These are phyloP conservation scores for Thymelicus sylvestris DNA, from an alignment of 2,888 invertebrate species.

Conservation along the genomic window DNA sequence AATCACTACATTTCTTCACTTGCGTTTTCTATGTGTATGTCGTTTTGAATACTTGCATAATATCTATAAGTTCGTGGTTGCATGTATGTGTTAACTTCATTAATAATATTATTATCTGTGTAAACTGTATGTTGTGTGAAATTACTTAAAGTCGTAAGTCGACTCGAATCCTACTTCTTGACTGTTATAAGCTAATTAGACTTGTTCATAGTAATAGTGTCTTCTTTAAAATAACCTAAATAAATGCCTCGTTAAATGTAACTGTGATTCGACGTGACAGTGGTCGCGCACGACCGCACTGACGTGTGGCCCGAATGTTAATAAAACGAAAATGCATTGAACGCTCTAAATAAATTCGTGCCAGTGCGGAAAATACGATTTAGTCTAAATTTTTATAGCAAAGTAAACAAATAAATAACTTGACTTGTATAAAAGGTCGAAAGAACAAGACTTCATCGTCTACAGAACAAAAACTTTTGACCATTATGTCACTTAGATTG, in stretches of 20 bases:
- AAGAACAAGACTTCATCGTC: neutral
- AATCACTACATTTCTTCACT: constrained; percentile 33
- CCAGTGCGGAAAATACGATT: constrained; percentile 9
- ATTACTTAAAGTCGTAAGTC: neutral
- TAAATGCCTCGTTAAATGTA: constrained; percentile 31
- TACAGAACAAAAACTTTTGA: constrained; percentile 19
- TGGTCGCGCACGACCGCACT: constrained; percentile 42
- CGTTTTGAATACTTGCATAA: constrained; percentile 39
- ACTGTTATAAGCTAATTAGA: constrained; percentile 1
- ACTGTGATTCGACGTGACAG: constrained; percentile 25
- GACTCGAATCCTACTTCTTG: neutral
- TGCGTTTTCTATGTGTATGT: constrained; percentile 38
- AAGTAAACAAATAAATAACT: constrained; percentile 9
- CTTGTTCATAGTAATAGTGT: constrained; percentile 1
- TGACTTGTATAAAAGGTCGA: neutral
- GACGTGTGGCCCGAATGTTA: constrained; percentile 32
- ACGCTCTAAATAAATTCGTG: constrained; percentile 26
- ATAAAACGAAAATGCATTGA: constrained; percentile 35
- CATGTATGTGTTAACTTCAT: constrained; percentile 39
- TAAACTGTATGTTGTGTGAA: constrained; percentile 3
- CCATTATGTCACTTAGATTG: constrained; percentile 17
- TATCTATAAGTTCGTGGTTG: constrained; percentile 39
- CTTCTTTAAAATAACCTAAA: constrained; percentile 18
- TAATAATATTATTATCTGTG: constrained; percentile 9
- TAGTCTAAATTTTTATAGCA: neutral